Conservation (phyloP, 1,140 invertebrate species). For the Formica selysi region DNA sequence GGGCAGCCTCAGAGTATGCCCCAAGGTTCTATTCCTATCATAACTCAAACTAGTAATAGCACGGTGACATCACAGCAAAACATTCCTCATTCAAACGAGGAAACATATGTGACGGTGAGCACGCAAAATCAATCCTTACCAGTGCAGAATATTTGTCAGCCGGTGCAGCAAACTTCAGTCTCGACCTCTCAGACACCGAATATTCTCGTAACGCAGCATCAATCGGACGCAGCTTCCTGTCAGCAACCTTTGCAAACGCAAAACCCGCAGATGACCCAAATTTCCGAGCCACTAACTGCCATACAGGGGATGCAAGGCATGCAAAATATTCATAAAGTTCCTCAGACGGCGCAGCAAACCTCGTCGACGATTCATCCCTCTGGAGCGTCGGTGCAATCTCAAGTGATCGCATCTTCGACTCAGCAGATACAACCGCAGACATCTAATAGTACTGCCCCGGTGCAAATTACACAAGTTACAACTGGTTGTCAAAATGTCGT, state of each 20-base stretch:
- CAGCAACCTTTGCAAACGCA: constrained; percentile 72
- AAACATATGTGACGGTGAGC: constrained; percentile 77
- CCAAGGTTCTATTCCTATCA: constrained; percentile 88
- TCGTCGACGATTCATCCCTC: constrained; percentile 77
- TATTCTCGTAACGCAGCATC: constrained; percentile 78
- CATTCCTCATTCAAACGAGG: constrained; percentile 80
- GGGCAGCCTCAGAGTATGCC: constrained; percentile 87
- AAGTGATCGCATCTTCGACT: constrained; percentile 77
- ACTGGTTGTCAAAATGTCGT: constrained; percentile 78
- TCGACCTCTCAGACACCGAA: constrained; percentile 80
- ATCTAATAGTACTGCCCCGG: constrained; percentile 72
- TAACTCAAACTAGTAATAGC: constrained; percentile 87
- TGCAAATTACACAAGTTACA: constrained; percentile 81
- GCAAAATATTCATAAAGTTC: constrained; percentile 84
- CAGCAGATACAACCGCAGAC: constrained; percentile 74
- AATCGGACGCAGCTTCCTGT: constrained; percentile 58
- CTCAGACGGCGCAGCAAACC: constrained; percentile 80
- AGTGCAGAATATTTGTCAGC: constrained; percentile 78
- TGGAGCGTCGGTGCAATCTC: constrained; percentile 72
- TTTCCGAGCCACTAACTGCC: constrained; percentile 79
- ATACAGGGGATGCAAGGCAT: constrained; percentile 82
- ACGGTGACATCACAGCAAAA: constrained; percentile 85
- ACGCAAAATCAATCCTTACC: constrained; percentile 79
- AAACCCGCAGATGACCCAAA: constrained; percentile 75
- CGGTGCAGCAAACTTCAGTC: constrained; percentile 74